phyloP scores from a whole-genome alignment of 1,140 invertebrate genomes.

The Hormaphis cornu region DNA sequence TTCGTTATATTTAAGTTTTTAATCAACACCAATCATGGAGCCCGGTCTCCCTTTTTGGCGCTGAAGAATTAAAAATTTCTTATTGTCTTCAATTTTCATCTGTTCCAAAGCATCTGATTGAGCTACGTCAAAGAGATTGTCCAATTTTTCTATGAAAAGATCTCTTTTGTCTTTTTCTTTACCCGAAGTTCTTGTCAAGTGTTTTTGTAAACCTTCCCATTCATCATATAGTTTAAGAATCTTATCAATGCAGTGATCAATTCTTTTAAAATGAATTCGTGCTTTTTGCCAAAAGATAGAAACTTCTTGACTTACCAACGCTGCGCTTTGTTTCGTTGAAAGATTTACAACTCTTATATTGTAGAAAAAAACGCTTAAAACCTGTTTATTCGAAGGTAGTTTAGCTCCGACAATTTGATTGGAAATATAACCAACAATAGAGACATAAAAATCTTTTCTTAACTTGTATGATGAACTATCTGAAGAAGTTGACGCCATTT shows the following conservation, averaged over 20 bases:
- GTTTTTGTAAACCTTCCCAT: conserved; percentile 30
- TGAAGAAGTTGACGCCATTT: neutral
- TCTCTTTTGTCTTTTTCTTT: neutral
- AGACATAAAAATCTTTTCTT: neutral
- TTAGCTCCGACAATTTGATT: neutral
- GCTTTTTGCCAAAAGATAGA: no score
- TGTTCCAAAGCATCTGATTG: neutral
- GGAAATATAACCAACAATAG: neutral
- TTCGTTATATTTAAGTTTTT: no score
- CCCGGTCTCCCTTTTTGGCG: no score
- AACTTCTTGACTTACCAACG: neutral
- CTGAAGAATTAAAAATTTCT: neutral
- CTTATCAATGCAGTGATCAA: conserved; percentile 34
- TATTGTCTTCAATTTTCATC: neutral
- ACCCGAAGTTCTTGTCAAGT: conserved; percentile 10
- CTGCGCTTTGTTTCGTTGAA: neutral
- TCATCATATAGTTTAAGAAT: conserved; percentile 32
- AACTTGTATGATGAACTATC: neutral
- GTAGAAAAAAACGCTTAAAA: conserved; percentile 33
- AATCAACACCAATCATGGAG: neutral
- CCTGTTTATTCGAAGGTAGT: conserved; percentile 30
- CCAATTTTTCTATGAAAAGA: neutral
- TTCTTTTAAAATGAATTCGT: neutral
- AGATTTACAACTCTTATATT: conserved; percentile 31
- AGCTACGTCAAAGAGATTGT: neutral